Evolutionary conservation across 2,797 vertebrate species (phyloP), one percentile per base, ranked within the genome.

Genomic region (Protonibea diacanthus): DNA sequence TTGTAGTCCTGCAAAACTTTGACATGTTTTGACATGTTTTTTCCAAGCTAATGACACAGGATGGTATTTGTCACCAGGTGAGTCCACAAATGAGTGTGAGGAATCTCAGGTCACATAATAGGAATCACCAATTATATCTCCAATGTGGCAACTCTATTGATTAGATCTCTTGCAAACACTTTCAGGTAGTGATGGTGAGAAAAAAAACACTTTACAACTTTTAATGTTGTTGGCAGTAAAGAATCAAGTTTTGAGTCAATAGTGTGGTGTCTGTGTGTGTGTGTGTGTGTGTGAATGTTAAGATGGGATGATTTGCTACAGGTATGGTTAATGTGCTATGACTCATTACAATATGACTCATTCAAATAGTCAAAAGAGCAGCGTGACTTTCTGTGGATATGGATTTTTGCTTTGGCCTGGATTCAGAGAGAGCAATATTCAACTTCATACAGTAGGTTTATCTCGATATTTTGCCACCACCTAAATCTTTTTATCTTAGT

Each of bases 41-140:
- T 74, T 3, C 2, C 6, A 66, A 52, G 51, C 64, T 63, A 80
- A 83, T 86, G 78, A 90, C 51, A 67, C 60, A 71, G 68, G 51
- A 74, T 49, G 57, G 82, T 60, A 71, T 74, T 90, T 83, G 89
- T 92, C 83, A 88, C 90, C 88, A 85, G 83, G 88, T 89, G 84
- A 91, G 74, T 80, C 76, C 23, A 77, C 74, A 78, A 87, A 85
- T 49, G 69, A 83, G 76, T 60, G 74, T 57, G 75, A 91, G 77
- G 88, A 90, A 90, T 91, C 83, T 59, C 48, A 21, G 59, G 45
- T 71, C 62, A 59, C 23, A 23, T 81, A 83, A 82, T 74, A 56
- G 74, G 74, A 70, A 47, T 69, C 20, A 14, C 69, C 70, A 82
- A 72, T 82, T 80, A 73, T n/a, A 33, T 45, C 47, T n/a, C 40